phyloP scores from a whole-genome alignment of 2,888 invertebrate species.

The Saturnia pavonia region DNA sequence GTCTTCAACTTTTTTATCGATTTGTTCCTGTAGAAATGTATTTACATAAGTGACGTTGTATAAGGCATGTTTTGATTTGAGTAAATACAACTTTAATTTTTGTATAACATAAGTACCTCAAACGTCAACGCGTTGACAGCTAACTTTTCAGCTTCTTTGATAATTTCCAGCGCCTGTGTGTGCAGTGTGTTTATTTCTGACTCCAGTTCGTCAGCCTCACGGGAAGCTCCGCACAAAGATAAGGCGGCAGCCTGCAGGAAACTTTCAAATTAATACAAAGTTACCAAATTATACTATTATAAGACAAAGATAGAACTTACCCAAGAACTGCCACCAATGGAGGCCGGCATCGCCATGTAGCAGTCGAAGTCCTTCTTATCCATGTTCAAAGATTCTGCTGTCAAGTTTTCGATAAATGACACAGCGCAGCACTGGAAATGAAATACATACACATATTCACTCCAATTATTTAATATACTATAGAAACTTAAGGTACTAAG shows the following conservation, averaged over 20 bases:
- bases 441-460: conserved; percentile 10
- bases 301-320: conserved; percentile 65
- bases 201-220: conserved; percentile 91
- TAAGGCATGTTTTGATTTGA: no score
- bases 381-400: conserved; percentile 95
- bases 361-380: conserved; percentile 95
- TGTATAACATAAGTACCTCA: conserved; percentile 66
- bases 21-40: conserved; percentile 81
- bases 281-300: neutral
- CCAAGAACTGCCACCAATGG: conserved; percentile 92
- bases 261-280: neutral
- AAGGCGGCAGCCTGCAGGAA: conserved; percentile 83
- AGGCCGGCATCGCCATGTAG: conserved; percentile 88
- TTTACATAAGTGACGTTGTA: no score
- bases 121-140: conserved; percentile 87
- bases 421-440: conserved; percentile 95
- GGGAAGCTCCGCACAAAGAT: conserved; percentile 91
- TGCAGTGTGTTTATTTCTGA: conserved; percentile 85
- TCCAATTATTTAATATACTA: no score
- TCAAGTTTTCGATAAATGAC: conserved; percentile 97
- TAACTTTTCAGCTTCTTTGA: conserved; percentile 84
- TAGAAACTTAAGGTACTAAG: no score
- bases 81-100: no score
- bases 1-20: conserved; percentile 86
- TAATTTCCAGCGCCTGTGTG: conserved; percentile 83